Percentiles rank a stretch among this genome's conserved stretches.
These are phyloP conservation scores for Rhincodon typus DNA, from an alignment of 2,797 vertebrate genomes.

Conservation along the genomic window DNA sequence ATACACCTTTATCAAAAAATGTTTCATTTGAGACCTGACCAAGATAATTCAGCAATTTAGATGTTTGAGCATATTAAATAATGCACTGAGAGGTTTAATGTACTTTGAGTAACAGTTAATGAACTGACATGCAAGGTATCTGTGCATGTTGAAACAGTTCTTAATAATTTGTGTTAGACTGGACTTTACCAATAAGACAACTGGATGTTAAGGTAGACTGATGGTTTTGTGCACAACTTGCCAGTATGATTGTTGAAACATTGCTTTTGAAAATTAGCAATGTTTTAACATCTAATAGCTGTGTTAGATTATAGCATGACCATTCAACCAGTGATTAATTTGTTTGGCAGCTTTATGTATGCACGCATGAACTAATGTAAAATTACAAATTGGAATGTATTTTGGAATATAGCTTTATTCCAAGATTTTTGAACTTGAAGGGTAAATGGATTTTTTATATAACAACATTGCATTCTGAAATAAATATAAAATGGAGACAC, in stretches of 20 bases:
- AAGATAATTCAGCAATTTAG: neutral
- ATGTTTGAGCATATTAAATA: neutral
- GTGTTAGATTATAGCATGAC: neutral
- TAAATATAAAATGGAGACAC: neutral
- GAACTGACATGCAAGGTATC: neutral
- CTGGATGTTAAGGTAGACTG: neutral
- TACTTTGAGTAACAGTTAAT: neutral
- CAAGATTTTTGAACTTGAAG: neutral
- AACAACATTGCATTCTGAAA: neutral
- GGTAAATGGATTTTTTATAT: neutral
- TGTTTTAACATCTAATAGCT: neutral
- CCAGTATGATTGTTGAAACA: slow-evolving; percentile 27
- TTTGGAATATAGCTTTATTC: neutral
- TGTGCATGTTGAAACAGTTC: neutral
- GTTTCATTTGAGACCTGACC: neutral
- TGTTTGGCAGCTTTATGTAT: neutral
- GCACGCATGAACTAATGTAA: neutral
- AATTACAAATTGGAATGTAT: neutral
- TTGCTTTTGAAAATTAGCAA: neutral
- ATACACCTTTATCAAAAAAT: neutral
- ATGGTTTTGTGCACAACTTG: slow-evolving; percentile 2
- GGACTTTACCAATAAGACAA: neutral
- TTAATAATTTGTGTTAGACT: neutral
- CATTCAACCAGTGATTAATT: slow-evolving; percentile 6
- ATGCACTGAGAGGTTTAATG: neutral